These are phyloP conservation scores for Saguinus midas DNA, from an alignment of 2,113 vertebrate genomes.

Conservation along the genomic window DNA sequence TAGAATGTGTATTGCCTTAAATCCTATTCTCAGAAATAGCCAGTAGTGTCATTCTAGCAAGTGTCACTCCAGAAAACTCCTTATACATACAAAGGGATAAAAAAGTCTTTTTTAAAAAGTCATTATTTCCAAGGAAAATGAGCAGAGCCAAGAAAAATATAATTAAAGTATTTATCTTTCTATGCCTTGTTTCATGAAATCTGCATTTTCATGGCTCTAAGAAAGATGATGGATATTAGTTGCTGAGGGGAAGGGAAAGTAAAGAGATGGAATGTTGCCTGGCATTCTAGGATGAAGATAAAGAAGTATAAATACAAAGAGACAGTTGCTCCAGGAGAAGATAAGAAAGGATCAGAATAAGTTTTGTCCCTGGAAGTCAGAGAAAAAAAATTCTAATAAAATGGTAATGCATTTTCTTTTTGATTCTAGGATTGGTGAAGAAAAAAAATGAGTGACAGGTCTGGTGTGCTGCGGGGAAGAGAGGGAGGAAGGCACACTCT, in stretches of 20 bases:
- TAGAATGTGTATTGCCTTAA: neutral
- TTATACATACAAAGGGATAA: neutral
- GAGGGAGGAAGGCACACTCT: neutral
- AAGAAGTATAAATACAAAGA: conserved; percentile 10
- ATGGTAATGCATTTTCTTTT: neutral
- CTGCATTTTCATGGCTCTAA: neutral
- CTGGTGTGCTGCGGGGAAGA: neutral
- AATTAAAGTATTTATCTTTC: neutral
- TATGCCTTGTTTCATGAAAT: conserved; percentile 27
- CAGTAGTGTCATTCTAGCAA: conserved; percentile 5
- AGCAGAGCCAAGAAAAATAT: neutral
- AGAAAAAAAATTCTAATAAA: neutral
- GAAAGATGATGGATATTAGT: neutral
- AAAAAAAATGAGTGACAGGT: neutral
- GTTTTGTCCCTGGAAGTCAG: neutral
- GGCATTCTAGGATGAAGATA: neutral
- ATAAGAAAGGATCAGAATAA: neutral
- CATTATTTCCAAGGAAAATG: conserved; percentile 22
- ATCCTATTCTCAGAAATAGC: neutral
- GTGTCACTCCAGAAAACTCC: neutral
- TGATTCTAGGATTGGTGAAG: neutral
- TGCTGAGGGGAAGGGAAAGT: neutral
- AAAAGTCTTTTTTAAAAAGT: neutral
- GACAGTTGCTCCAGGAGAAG: neutral
- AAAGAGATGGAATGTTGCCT: neutral